A percentile compares a stretch with the other conserved stretches of the same genome.
Evolutionary conservation across 2,797 vertebrate genomes (phyloP).

Genomic region (Sebastiscus tertius): DNA sequence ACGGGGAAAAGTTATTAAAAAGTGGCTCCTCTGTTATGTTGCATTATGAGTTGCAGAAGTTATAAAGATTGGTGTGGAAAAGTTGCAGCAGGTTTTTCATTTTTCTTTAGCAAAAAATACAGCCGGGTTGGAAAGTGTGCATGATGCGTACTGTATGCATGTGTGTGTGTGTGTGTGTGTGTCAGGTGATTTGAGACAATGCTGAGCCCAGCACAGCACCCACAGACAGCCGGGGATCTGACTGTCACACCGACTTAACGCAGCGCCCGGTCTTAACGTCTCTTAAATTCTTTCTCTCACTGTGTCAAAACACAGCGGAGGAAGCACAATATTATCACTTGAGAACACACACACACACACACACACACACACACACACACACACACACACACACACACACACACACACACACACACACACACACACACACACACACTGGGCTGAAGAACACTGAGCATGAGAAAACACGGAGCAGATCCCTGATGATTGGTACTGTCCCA

Average conservation of each 20-base stretch:
- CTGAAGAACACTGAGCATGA: slow-evolving; percentile 22
- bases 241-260: slow-evolving; percentile 52
- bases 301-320: slow-evolving; percentile 31
- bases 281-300: slow-evolving; percentile 20
- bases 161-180: neutral
- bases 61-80: slow-evolving; percentile 7
- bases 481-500: slow-evolving; percentile 33
- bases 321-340: slow-evolving; percentile 35
- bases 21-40: slow-evolving; percentile 28
- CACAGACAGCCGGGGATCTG: slow-evolving; percentile 40
- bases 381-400: slow-evolving; percentile 1
- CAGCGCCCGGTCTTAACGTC: neutral
- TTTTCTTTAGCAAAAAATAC: slow-evolving; percentile 6
- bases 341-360: slow-evolving; percentile 1
- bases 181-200: slow-evolving; percentile 50
- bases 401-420: neutral
- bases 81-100: slow-evolving; percentile 5
- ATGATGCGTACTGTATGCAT: neutral
- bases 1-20: slow-evolving; percentile 42
- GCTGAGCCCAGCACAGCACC: slow-evolving; percentile 39
- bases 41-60: slow-evolving; percentile 46
- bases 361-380: neutral
- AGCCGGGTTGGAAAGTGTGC: neutral
- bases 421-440: neutral
- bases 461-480: slow-evolving; percentile 30